A percentile compares a stretch with the other conserved stretches of the same genome.
phyloP scores from a whole-genome alignment of 2,888 invertebrate species.

The Drosophila falleni region DNA sequence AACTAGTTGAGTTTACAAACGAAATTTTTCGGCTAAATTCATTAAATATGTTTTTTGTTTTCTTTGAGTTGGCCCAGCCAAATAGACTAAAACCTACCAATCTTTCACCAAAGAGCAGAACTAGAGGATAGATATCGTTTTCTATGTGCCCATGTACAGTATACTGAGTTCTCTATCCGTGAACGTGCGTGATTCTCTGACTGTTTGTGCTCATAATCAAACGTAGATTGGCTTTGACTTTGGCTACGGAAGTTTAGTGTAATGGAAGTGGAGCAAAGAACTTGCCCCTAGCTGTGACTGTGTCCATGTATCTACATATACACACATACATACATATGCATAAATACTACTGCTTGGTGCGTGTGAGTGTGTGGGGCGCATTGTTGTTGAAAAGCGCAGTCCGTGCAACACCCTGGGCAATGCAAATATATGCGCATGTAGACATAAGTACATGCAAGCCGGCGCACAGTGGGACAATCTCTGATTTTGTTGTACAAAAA shows the following conservation, averaged over 20 bases:
- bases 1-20: too few species aligned
- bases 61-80: too few species aligned
- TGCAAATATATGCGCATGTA: constrained; percentile 73
- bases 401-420: constrained; percentile 58
- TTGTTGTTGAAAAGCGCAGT: constrained; percentile 67
- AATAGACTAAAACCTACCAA: too few species aligned
- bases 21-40: too few species aligned
- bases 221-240: constrained; percentile 57
- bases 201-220: constrained; percentile 50
- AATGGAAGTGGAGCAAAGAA: constrained; percentile 58
- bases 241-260: constrained; percentile 57
- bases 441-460: constrained; percentile 58
- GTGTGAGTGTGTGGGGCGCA: constrained; percentile 22
- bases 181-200: constrained; percentile 36
- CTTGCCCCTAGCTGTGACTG: constrained; percentile 26
- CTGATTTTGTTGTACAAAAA: too few species aligned
- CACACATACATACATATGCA: constrained; percentile 8
- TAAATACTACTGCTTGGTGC: not conserved
- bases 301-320: constrained; percentile 14
- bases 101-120: too few species aligned
- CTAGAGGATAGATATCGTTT: not conserved
- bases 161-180: not conserved
- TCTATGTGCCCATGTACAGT: not conserved
- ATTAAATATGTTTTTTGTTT: too few species aligned
- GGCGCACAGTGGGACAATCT: not conserved